Evolutionary conservation across 2,888 invertebrate genomes (phyloP), one percentile per base, ranked within the genome.

Genomic region (Lasioglossum figueresi): DNA sequence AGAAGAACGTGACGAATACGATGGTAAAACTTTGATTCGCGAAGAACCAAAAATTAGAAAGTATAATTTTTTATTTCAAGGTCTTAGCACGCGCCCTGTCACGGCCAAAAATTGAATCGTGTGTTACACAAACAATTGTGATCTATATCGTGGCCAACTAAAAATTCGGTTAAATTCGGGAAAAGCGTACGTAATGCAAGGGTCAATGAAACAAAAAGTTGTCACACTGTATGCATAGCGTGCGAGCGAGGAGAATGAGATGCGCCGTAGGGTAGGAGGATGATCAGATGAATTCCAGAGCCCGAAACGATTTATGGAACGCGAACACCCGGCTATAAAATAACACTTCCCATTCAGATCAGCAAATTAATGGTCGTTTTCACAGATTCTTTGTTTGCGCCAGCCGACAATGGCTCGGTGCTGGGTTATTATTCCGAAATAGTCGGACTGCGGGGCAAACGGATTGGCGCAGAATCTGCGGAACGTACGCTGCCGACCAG

Each of bases 271-370:
- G 81, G 48, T 80, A 74, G 78, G 75, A 70, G 73, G 80, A 80
- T 76, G 88, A 84, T 82, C 83, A 84, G 79, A 82, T 83, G 86
- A 91, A 91, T 91, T 91, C 90, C 90, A 83, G 84, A 75, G 74
- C 40, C 88, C 83, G 76, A 89, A 86, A 86, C 89, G 91, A 93
- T 93, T 93, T 93, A 93, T 92, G 91, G 91, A 85, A 93, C 89
- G 89, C 91, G 92, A 92, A 92, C 86, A 90, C 88, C 88, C 88
- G 90, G 91, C 93, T 93, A 93, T 94, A 94, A 94, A 94, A 94
- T 94, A 94, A 94, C 93, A 94, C 93, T 94, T 93, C 91, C 93
- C 91, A 94, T 93, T 94, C 93, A 93, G 92, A 93, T 92, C 92
- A 91, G 88, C 91, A 92, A 93, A 94, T 94, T 94, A 94, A 93